These are phyloP conservation scores for Pavo muticus DNA, from an alignment of 2,113 vertebrate genomes.

Conservation along the genomic window DNA sequence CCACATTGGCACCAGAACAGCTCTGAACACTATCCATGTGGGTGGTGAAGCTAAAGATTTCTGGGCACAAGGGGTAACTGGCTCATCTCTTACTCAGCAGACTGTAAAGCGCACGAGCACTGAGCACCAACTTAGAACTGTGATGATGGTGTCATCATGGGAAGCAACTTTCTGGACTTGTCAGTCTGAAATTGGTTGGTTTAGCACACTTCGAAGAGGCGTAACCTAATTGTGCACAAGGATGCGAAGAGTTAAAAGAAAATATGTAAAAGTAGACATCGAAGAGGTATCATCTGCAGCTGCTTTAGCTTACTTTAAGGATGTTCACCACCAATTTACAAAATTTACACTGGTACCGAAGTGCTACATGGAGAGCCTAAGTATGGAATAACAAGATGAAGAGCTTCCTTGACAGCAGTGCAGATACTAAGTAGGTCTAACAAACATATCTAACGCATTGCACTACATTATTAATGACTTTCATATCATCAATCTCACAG, in stretches of 20 bases:
- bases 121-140: not conserved
- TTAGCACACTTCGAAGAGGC: slow-evolving; percentile 35
- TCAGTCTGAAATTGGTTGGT: slow-evolving; percentile 20
- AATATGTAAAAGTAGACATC: slow-evolving; percentile 34
- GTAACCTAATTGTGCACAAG: slow-evolving; percentile 46
- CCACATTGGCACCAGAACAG: not conserved
- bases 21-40: not conserved
- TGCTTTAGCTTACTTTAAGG: not conserved
- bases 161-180: slow-evolving; percentile 28
- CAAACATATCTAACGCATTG: slow-evolving; percentile 37
- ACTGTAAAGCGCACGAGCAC: not conserved
- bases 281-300: not conserved
- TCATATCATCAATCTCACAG: not conserved
- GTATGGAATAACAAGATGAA: slow-evolving; percentile 26
- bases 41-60: not conserved
- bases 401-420: slow-evolving; percentile 26
- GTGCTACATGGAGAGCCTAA: not conserved
- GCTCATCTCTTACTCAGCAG: too few relatives aligned
- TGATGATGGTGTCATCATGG: not conserved
- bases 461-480: slow-evolving; percentile 7
- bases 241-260: slow-evolving; percentile 37
- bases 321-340: not conserved
- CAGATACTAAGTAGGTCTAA: slow-evolving; percentile 56
- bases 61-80: not conserved
- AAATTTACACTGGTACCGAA: slow-evolving; percentile 10